phyloP scores from a whole-genome alignment of 2,888 invertebrate species.

The Sphaerolaimus hirsutus region DNA sequence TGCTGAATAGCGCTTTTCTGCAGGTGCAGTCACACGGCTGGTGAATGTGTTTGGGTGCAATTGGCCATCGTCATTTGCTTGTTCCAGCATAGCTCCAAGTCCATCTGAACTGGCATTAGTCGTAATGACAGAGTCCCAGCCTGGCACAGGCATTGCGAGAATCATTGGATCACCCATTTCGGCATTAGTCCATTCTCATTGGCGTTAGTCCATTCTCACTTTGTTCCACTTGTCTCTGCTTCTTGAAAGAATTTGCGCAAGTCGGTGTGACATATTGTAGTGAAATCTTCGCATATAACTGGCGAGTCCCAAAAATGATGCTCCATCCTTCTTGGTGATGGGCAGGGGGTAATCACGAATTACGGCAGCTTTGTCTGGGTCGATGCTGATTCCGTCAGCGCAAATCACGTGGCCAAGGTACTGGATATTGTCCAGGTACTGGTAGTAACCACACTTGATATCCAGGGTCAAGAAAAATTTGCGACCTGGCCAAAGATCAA shows the following conservation, averaged over 20 bases:
- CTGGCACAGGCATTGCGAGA: not conserved
- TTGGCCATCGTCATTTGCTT: not conserved
- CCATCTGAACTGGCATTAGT: not conserved
- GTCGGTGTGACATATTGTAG: not conserved
- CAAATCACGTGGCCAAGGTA: constrained; percentile 8
- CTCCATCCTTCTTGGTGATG: constrained; percentile 5
- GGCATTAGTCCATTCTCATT: not conserved
- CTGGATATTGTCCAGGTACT: constrained; percentile 6
- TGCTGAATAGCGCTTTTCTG: not conserved
- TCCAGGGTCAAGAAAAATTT: constrained; percentile 10
- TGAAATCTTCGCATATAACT: constrained; percentile 12
- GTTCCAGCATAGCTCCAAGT: not conserved
- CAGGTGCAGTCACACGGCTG: not conserved
- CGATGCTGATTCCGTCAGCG: constrained; percentile 1
- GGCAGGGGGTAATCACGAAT: constrained; percentile 6
- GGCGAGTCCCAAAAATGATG: constrained; percentile 10
- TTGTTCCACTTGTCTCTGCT: not conserved
- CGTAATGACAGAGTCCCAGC: not conserved
- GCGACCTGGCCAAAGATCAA: constrained; percentile 7
- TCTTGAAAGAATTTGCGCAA: not conserved
- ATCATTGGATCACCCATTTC: not conserved
- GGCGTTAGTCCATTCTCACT: not conserved
- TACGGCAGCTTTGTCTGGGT: constrained; percentile 6
- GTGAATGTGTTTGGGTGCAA: not conserved
- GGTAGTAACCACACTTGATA: constrained; percentile 12